phyloP scores from a whole-genome alignment of 2,797 vertebrate species.

The Oryzias dopingdopingensis region DNA sequence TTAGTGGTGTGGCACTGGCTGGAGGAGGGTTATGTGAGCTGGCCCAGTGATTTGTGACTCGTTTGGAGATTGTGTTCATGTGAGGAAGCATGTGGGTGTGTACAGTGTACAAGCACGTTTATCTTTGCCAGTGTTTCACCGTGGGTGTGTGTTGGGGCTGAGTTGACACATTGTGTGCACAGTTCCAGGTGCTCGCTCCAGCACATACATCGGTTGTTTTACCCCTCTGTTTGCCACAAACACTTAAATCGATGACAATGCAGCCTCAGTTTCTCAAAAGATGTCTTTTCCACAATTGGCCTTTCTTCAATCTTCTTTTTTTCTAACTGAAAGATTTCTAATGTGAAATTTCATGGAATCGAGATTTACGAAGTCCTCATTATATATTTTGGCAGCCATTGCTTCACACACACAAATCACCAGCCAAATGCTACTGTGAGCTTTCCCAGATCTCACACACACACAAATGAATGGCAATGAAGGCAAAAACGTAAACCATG shows the following conservation, averaged over 20 bases:
- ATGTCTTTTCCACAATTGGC: slow-evolving; percentile 26
- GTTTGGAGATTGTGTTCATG: slow-evolving; percentile 39
- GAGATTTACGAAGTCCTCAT: slow-evolving; percentile 61
- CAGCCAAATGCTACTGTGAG: slow-evolving; percentile 66
- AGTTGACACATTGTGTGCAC: slow-evolving; percentile 17
- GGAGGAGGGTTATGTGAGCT: slow-evolving; percentile 72
- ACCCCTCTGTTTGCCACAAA: slow-evolving; percentile 27
- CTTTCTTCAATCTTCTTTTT: slow-evolving; percentile 43
- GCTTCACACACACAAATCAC: slow-evolving; percentile 55
- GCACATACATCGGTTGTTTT: slow-evolving; percentile 61
- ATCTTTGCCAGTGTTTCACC: slow-evolving; percentile 19
- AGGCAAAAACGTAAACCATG: slow-evolving; percentile 15
- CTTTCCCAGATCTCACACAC: slow-evolving; percentile 55
- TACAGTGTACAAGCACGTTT: slow-evolving; percentile 13
- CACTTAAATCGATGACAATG: slow-evolving; percentile 38
- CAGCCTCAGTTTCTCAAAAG: slow-evolving; percentile 10
- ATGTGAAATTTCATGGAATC: slow-evolving; percentile 56
- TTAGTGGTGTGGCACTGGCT: slow-evolving; percentile 64
- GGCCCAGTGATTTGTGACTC: slow-evolving; percentile 73
- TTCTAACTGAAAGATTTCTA: slow-evolving; percentile 55
- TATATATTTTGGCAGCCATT: slow-evolving; percentile 58
- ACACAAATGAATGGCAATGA: slow-evolving; percentile 24
- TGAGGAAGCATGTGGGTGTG: slow-evolving; percentile 25
- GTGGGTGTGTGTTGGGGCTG: slow-evolving; percentile 8
- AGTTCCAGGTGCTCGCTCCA: slow-evolving; percentile 55